Conservation (phyloP, 1,140 invertebrate genomes). For the Pseudomyrmex concolor region DNA sequence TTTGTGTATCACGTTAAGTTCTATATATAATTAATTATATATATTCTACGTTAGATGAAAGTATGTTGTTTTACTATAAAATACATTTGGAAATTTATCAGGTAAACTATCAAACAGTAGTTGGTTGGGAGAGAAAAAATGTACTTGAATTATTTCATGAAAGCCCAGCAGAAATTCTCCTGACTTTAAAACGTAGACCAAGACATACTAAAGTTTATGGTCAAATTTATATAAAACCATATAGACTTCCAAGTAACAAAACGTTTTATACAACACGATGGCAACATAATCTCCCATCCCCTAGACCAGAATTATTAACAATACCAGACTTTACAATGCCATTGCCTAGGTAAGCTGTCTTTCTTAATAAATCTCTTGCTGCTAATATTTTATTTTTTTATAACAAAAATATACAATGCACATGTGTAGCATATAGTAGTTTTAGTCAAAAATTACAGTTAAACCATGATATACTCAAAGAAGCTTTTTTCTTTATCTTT, state of each 20-base stretch:
- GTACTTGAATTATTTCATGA: slow-evolving; percentile 92
- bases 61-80: slow-evolving; percentile 7
- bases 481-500: too few relatives aligned
- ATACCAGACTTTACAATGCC: slow-evolving; percentile 88
- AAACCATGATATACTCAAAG: too few relatives aligned
- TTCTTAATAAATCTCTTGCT: slow-evolving; percentile 16
- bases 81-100: slow-evolving; percentile 81
- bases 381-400: not conserved
- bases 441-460: slow-evolving; percentile 10
- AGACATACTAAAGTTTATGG: slow-evolving; percentile 93
- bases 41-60: not conserved
- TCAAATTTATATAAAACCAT: slow-evolving; percentile 93
- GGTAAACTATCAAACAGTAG: slow-evolving; percentile 96
- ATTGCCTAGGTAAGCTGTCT: slow-evolving; percentile 85
- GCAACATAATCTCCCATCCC: slow-evolving; percentile 89
- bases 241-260: slow-evolving; percentile 91
- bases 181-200: slow-evolving; percentile 94
- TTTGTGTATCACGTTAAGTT: not conserved
- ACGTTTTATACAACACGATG: slow-evolving; percentile 88
- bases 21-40: too few relatives aligned
- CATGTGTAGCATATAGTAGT: not conserved
- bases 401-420: not conserved
- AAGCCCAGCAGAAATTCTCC: slow-evolving; percentile 91
- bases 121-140: slow-evolving; percentile 94
- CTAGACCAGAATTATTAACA: slow-evolving; percentile 87